Evolutionary conservation across 2,888 invertebrate genomes (phyloP), one percentile per base, ranked within the genome.

Genomic region (Cephus pulcher): DNA sequence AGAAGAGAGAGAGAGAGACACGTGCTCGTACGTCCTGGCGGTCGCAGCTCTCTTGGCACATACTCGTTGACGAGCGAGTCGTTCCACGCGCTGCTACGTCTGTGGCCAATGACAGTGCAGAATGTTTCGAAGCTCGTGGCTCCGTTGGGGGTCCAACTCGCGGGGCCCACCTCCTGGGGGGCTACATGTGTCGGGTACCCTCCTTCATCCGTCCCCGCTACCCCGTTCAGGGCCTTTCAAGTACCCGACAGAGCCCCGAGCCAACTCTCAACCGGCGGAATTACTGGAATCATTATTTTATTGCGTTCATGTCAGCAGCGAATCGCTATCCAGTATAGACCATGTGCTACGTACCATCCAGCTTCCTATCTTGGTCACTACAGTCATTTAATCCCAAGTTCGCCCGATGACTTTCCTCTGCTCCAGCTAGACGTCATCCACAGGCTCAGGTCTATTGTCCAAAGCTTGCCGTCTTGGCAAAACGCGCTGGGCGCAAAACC

Each of bases 51-150:
- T 56, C 56, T 9, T 56, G 56, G 56, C 56, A 56, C 56, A 56
- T 56, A 56, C 56, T 56, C 56, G 23, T 56, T 56, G 56, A 56
- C 56, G 56, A 56, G 56, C 56, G 56, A 56, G 15, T 6, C 56
- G 56, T 56, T 56, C 56, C 78, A 75, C 78, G 75, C 35, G 78
- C 40, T 73, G 34, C 69, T 74, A 76, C 85, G 87, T 87, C 86
- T 86, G 86, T 87, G 88, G 87, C 85, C 87, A 86, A 89, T 90
- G 90, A 90, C 89, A 80, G 76, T 84, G 90, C 90, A 89, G 88
- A 90, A 89, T 89, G 87, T 84, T 78, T 78, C 84, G 84, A 82
- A 82, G 87, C 85, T 82, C 83, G 84, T 81, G 84, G 80, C 88
- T 83, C 88, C 84, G 85, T 88, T 87, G 88, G 88, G 88, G 88